Conservation (phyloP, 1,140 invertebrate species). For the Harlomillsia oculata region DNA sequence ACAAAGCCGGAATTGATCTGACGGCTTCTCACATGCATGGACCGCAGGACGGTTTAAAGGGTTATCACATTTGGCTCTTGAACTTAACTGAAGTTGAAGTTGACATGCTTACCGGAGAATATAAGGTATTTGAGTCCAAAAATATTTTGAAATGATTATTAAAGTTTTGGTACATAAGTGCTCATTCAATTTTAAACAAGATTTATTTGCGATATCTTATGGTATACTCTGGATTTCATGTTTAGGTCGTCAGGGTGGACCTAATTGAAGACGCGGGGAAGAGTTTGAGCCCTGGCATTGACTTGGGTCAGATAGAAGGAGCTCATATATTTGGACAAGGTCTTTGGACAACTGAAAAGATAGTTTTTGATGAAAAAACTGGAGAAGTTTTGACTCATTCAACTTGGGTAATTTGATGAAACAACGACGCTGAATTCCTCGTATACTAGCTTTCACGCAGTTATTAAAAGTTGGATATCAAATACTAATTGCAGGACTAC, state of each 20-base stretch:
- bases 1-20: conserved; percentile 51
- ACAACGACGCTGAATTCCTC: too few relatives aligned
- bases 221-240: too few relatives aligned
- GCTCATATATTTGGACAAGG: conserved; percentile 42
- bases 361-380: conserved; percentile 23
- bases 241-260: conserved; percentile 38
- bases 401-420: conserved; percentile 32
- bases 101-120: conserved; percentile 61
- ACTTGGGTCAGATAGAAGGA: conserved; percentile 45
- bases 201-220: too few relatives aligned
- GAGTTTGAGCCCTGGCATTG: conserved; percentile 37
- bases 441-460: too few relatives aligned
- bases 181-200: too few relatives aligned
- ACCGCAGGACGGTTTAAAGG: conserved; percentile 32
- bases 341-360: conserved; percentile 41
- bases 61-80: conserved; percentile 37
- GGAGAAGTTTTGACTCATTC: conserved; percentile 22
- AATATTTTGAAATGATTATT: too few relatives aligned
- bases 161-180: too few relatives aligned
- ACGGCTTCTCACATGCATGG: conserved; percentile 45
- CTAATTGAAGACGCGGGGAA: conserved; percentile 43
- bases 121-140: conserved; percentile 40
- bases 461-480: too few relatives aligned
- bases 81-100: conserved; percentile 46
- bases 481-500: conserved; percentile 37